These are phyloP conservation scores for Melieria omissa DNA, from an alignment of 2,888 invertebrate genomes.

Conservation along the genomic window DNA sequence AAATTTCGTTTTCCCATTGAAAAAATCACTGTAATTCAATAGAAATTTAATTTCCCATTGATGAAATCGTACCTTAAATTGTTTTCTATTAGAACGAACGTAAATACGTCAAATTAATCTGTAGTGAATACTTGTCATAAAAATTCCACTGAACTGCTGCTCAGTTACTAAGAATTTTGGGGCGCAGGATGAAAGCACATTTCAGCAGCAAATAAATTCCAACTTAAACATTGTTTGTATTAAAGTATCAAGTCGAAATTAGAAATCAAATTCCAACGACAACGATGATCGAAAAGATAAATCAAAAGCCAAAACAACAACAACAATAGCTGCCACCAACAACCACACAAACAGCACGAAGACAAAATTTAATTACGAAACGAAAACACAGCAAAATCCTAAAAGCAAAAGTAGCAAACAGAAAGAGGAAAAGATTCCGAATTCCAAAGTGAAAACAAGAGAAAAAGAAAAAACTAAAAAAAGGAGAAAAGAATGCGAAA, in stretches of 20 bases:
- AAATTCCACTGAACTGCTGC: no score
- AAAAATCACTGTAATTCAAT: no score
- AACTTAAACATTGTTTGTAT: constrained; percentile 7
- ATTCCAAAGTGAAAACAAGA: no score
- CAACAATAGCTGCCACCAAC: background rate
- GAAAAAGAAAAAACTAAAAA: background rate
- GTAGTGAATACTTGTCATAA: no score
- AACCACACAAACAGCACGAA: background rate
- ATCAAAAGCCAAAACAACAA: background rate
- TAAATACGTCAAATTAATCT: no score
- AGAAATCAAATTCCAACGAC: constrained; percentile 5
- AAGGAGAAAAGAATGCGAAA: background rate
- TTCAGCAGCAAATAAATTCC: background rate
- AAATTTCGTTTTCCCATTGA: no score
- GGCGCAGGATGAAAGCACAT: background rate
- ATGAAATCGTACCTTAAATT: no score
- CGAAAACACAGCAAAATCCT: background rate
- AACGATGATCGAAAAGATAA: constrained; percentile 19
- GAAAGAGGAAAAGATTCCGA: no score
- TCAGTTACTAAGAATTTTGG: no score
- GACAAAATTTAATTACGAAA: constrained; percentile 1
- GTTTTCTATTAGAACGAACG: no score
- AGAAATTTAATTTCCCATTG: no score
- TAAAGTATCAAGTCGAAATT: background rate
- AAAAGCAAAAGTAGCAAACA: no score